A percentile compares a stretch with the other conserved stretches of the same genome.
phyloP scores from a whole-genome alignment of 2,113 vertebrate species.

The Pterocles orientalis region DNA sequence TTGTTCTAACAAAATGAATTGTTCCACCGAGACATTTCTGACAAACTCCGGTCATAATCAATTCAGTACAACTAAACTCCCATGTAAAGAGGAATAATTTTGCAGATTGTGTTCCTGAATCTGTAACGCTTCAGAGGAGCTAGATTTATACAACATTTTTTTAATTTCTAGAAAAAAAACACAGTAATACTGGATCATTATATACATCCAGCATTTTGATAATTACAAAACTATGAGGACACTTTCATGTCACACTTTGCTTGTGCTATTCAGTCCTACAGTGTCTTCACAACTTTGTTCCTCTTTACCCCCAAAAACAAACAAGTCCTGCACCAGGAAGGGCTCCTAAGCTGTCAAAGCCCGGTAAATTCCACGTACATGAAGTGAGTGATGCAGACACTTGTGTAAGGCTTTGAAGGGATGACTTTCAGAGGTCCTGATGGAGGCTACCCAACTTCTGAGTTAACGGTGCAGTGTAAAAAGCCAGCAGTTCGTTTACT shows the following conservation, averaged over 20 bases:
- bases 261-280: background rate
- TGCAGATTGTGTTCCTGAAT: background rate
- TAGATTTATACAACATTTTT: background rate
- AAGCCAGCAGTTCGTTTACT: background rate
- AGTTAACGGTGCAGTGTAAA: background rate
- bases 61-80: background rate
- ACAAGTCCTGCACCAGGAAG: background rate
- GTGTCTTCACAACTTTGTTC: background rate
- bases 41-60: background rate
- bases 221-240: background rate
- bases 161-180: background rate
- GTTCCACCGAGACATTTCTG: background rate
- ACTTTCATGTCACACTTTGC: background rate
- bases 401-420: background rate
- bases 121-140: background rate
- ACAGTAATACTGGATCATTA: background rate
- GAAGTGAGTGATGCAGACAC: background rate
- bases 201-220: background rate
- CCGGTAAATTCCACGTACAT: background rate
- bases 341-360: background rate
- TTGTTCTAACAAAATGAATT: background rate
- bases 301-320: background rate
- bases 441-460: background rate
- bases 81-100: background rate
- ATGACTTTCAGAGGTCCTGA: background rate